Percentiles rank a stretch among this genome's conserved stretches.
Conservation (phyloP, 2,888 invertebrate species). For the Panopea generosa region DNA sequence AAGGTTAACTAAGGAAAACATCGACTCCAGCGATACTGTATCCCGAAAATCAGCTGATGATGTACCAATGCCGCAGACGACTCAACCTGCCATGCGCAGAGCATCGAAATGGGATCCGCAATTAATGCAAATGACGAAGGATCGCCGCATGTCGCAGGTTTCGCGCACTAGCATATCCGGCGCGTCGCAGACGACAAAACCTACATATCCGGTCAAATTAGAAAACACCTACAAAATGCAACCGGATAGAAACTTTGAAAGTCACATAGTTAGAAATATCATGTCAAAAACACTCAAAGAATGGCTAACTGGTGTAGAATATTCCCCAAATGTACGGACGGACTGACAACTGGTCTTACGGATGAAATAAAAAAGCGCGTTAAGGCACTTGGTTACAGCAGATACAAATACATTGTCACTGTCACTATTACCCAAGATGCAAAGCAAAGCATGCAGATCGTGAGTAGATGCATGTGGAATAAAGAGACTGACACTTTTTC, state of each 20-base stretch:
- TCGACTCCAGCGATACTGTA: conserved; percentile 35
- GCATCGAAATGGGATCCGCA: conserved; percentile 70
- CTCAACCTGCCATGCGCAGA: conserved; percentile 68
- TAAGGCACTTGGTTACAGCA: conserved; percentile 75
- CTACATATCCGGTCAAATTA: conserved; percentile 62
- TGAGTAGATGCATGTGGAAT: conserved; percentile 80
- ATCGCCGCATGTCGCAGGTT: conserved; percentile 74
- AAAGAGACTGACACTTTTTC: conserved; percentile 80
- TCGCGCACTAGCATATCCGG: conserved; percentile 78
- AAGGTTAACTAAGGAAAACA: conserved; percentile 53
- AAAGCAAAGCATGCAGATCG: conserved; percentile 77
- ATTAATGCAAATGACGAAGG: conserved; percentile 62
- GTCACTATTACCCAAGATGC: conserved; percentile 79
- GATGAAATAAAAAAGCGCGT: conserved; percentile 81
- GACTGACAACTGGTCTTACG: conserved; percentile 75
- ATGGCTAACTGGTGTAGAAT: conserved; percentile 78
- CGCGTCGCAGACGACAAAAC: conserved; percentile 71
- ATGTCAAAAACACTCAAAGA: conserved; percentile 73
- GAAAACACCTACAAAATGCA: conserved; percentile 79
- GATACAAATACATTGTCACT: conserved; percentile 81
- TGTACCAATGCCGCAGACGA: conserved; percentile 41
- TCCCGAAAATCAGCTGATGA: conserved; percentile 38
- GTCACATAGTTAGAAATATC: conserved; percentile 69
- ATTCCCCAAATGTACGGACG: conserved; percentile 74
- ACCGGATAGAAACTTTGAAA: conserved; percentile 73